Conservation (phyloP, 2,113 vertebrate genomes). For the Phycodurus eques region DNA sequence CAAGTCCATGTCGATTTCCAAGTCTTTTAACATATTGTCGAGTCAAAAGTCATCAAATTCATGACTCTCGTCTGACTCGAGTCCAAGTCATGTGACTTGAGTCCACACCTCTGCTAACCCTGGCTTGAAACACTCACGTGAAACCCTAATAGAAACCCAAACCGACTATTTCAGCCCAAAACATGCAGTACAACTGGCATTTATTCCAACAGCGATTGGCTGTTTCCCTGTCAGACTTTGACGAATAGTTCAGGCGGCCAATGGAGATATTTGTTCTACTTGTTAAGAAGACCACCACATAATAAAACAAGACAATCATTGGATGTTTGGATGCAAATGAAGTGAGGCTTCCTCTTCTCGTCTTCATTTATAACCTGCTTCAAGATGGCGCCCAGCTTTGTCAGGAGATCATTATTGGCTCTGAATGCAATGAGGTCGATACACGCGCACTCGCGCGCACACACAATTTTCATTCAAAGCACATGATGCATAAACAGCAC, state of each 20-base stretch:
- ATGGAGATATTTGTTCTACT: background rate
- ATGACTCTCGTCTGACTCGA: no score
- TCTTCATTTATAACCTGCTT: background rate
- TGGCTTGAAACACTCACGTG: no score
- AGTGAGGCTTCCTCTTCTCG: background rate
- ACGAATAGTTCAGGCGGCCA: background rate
- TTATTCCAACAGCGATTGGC: background rate
- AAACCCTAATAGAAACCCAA: no score
- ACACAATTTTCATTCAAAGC: background rate
- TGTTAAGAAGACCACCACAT: background rate
- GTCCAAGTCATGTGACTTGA: no score
- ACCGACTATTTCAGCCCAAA: no score
- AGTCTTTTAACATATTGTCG: no score
- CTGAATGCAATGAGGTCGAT: slow-evolving; percentile 2
- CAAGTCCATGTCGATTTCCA: no score
- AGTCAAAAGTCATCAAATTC: no score
- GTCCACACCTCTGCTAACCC: no score
- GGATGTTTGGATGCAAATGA: background rate
- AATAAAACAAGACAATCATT: background rate
- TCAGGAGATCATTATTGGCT: background rate
- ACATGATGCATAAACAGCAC: background rate
- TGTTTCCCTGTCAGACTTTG: background rate
- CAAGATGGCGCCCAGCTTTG: background rate
- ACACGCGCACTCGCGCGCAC: background rate
- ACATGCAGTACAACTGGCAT: no score